A percentile compares a stretch with the other conserved stretches of the same genome.
phyloP scores from a whole-genome alignment of 2,113 vertebrate genomes.

The Entelurus aequoreus region DNA sequence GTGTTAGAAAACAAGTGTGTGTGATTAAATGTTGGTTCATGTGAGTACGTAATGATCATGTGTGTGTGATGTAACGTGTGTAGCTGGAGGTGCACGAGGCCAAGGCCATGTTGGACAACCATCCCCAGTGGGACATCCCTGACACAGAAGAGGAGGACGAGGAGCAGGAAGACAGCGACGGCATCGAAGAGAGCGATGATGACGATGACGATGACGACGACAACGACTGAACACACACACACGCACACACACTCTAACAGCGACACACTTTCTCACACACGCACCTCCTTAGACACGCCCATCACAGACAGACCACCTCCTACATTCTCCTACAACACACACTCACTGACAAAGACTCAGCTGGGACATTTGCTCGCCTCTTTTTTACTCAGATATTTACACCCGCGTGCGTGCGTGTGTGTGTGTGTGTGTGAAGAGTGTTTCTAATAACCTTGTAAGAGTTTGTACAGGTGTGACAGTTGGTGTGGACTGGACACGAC shows the following conservation, averaged over 20 bases:
- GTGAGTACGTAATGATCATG: not conserved
- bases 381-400: conserved; percentile 57
- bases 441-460: not conserved
- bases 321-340: conserved; percentile 16
- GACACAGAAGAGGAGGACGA: conserved; percentile 93
- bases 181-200: conserved; percentile 97
- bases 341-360: conserved; percentile 18
- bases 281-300: conserved; percentile 25
- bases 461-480: not conserved
- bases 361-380: conserved; percentile 32
- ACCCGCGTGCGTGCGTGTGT: not conserved
- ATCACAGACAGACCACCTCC: conserved; percentile 34
- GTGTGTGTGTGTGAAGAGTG: not conserved
- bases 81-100: conserved; percentile 98
- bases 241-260: conserved; percentile 9
- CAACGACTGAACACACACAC: conserved; percentile 72
- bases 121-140: conserved; percentile 96
- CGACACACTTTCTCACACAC: conserved; percentile 26
- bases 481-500: not conserved
- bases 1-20: too few species aligned
- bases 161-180: conserved; percentile 98
- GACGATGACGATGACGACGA: conserved; percentile 92
- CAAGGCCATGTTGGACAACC: conserved; percentile 94
- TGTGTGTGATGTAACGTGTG: not conserved
- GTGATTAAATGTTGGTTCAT: not conserved